These are phyloP conservation scores for Acipenser ruthenus DNA, from an alignment of 2,797 vertebrate species.

Conservation along the genomic window DNA sequence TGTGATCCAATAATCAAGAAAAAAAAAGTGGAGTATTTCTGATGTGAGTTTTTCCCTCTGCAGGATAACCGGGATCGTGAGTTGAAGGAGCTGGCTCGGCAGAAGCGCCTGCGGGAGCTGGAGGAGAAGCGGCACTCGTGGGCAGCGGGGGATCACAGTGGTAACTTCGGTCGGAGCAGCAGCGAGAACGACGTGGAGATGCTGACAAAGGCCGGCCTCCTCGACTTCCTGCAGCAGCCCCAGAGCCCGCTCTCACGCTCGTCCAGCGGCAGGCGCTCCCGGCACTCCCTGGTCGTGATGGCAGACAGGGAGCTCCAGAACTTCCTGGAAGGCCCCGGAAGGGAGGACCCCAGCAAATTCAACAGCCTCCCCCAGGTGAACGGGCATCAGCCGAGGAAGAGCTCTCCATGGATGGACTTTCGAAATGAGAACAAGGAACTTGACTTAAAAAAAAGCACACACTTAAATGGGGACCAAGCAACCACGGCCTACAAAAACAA, in stretches of 20 bases:
- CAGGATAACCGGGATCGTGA: constrained; percentile 86
- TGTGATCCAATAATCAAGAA: too few species aligned
- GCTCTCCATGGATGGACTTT: constrained; percentile 55
- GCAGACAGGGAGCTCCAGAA: constrained; percentile 75
- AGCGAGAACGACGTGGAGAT: constrained; percentile 89
- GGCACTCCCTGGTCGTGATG: constrained; percentile 64
- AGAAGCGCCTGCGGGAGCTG: constrained; percentile 70
- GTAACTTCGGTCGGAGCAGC: constrained; percentile 81
- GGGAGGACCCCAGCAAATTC: constrained; percentile 63
- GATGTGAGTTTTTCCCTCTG: too few species aligned
- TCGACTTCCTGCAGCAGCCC: constrained; percentile 80
- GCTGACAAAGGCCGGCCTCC: constrained; percentile 74
- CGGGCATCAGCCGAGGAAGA: constrained; percentile 53
- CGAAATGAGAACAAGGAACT: constrained; percentile 58
- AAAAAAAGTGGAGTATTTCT: too few species aligned
- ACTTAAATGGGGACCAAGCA: constrained; percentile 35
- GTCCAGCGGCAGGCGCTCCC: constrained; percentile 75
- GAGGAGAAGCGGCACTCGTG: constrained; percentile 80
- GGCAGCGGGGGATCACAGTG: constrained; percentile 55
- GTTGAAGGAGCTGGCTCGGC: constrained; percentile 71
- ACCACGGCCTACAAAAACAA: constrained; percentile 46
- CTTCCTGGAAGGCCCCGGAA: constrained; percentile 66
- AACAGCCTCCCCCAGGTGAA: constrained; percentile 78
- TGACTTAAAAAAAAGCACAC: constrained; percentile 22
- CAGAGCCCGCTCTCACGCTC: constrained; percentile 72